Base-by-base conservation (phyloP, 2,888 invertebrate species). In the Drosophila peninsularis region DNA sequence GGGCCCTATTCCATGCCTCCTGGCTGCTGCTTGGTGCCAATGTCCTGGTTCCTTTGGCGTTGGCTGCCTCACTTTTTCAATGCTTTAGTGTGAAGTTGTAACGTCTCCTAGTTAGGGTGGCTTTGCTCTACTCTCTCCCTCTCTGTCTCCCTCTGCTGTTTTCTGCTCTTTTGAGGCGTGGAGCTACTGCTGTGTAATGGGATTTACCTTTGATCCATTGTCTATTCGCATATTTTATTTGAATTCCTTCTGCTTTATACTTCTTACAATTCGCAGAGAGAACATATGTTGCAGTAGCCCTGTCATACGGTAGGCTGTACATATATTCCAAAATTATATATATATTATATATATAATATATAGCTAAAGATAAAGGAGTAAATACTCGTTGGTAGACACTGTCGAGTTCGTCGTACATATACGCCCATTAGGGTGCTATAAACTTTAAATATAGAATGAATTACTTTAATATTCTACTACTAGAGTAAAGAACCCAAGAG, bases 71-170 rank as follows among this genome's bases (percentile, higher is more conserved):
- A 90, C 89, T 86, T 86, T 69, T 57, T 87, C 84, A 88, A 85
- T 85, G 88, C 86, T 80, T 83, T 85, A 82, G 91, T 90, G 90
- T 90, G 91, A 90, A 90, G 72, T 79, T 77, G 82, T 80, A 90
- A 87, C 88, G 88, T 90, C 78, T 89, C 65, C 61, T 63, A 54
- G 44, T 45, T 53, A 10, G 56, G 75, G 63, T 52, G 34, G 36
- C 41, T 24, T 30, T 45, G 2, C 36, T 10, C 10, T 44, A 67
- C 39, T 64, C 54, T 81, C 78, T 87, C 80, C 84, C 36, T 39
- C 37, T 17, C 21, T 13, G 11, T 13, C 14, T 21, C 4, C 21
- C 21, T 21, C 42, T 14, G 17, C 6, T 47, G 11, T 11, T 71
- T 37, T 64, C 60, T 82, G 85, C 75, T 83, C 82, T 82, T 88